phyloP scores from a whole-genome alignment of 2,888 invertebrate species.

The Campopleginae sp. region DNA sequence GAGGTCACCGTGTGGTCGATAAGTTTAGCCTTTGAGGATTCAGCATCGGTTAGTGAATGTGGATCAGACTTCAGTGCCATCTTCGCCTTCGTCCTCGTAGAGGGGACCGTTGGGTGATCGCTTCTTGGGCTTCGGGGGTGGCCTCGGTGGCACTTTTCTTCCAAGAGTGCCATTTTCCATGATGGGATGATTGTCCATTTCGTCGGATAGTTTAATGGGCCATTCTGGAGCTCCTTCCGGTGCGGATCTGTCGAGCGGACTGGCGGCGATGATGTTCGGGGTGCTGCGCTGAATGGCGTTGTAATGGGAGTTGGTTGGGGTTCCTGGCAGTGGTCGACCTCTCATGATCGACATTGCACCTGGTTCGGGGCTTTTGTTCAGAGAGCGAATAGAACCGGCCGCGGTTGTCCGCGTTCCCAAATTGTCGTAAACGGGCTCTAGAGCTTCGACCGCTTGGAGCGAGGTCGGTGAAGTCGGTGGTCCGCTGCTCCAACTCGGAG shows the following conservation, averaged over 20 bases:
- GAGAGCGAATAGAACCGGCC: constrained; percentile 91
- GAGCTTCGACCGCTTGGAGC: constrained; percentile 84
- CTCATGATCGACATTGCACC: constrained; percentile 86
- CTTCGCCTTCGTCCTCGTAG: constrained; percentile 95
- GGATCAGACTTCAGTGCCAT: constrained; percentile 94
- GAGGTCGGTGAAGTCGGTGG: constrained; percentile 85
- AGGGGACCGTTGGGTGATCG: constrained; percentile 90
- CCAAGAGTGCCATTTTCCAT: constrained; percentile 85
- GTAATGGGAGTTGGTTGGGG: constrained; percentile 83
- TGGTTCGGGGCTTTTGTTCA: constrained; percentile 89
- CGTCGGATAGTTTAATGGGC: constrained; percentile 85
- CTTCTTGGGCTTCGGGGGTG: constrained; percentile 92
- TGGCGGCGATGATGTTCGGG: constrained; percentile 75
- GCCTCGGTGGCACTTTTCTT: constrained; percentile 92
- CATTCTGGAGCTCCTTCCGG: constrained; percentile 85
- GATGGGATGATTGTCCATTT: constrained; percentile 85
- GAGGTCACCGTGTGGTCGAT: background rate
- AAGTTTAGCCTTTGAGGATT: constrained; percentile 80
- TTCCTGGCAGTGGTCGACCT: constrained; percentile 88
- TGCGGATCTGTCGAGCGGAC: constrained; percentile 80
- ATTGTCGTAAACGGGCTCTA: constrained; percentile 94
- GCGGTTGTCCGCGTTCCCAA: constrained; percentile 93
- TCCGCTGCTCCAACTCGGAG: constrained; percentile 92
- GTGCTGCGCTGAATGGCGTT: constrained; percentile 78
- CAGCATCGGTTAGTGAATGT: constrained; percentile 72